Evolutionary conservation across 1,140 invertebrate genomes (phyloP), one percentile per base, ranked within the genome.

Genomic region (Archivesica marissinica): DNA sequence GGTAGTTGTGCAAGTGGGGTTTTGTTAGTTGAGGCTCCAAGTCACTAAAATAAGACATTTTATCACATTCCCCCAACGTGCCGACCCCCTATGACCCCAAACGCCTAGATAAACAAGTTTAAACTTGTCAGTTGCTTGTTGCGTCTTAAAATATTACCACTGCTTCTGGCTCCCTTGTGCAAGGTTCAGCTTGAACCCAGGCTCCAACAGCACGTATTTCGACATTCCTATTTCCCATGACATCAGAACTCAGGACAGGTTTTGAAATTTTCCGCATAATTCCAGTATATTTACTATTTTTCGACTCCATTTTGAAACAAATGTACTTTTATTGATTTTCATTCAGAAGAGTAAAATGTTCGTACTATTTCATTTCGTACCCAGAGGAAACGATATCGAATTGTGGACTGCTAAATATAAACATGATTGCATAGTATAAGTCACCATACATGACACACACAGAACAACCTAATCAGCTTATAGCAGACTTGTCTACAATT

Each of bases 221-320:
- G 41, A 92, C 90, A 80, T 92, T 92, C 83, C 91, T 87, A 64
- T 92, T 92, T 2, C 91, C 92, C 92, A 92, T 92, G 4, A 92
- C 85, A 86, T 92, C 92, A 2, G 90, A 85, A 28, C 90, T 91
- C 15, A 92, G 90, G 2, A 92, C 88, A 28, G 92, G 91, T 74
- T 89, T 90, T 54, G 89, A 86, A 41, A 90, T 87, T 87, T 89
- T 89, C 64, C 86, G 81, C 25, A 90, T 56, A 2, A 72, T 79
- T 33, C 50, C 68, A 39, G 39, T 33, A 35, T 23, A n/a, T 39
- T 39, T 75, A 17, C 70, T 82, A 75, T 52, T 75, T 59, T 79
- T 85, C 25, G 86, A 75, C 87, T 87, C 89, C 89, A 90, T 90
- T 74, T 86, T 83, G 44, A 83, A 85, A 87, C 83, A 85, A 85